Evolutionary conservation across 2,888 invertebrate species (phyloP).

Genomic region (Agelastica alni): DNA sequence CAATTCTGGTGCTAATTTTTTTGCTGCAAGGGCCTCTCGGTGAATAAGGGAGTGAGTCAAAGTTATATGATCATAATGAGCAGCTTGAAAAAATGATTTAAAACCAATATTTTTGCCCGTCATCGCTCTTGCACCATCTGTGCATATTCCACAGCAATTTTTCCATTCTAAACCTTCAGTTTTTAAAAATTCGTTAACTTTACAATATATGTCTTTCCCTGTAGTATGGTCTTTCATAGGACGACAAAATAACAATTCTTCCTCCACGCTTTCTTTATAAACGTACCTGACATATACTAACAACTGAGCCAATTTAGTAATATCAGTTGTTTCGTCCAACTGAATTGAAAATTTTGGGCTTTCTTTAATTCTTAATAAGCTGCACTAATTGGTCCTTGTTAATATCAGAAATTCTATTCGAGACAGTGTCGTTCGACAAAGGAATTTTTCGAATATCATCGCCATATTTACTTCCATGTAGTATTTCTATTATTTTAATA

Average conservation of each 20-base stretch:
- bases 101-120: neutral
- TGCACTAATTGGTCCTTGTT: neutral
- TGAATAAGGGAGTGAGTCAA: neutral
- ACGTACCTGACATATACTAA: constrained; percentile 6
- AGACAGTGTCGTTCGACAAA: neutral
- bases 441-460: too few species aligned
- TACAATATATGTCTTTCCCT: neutral
- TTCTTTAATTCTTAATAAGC: neutral
- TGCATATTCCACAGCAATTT: neutral
- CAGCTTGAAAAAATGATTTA: neutral
- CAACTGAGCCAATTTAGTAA: neutral
- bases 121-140: neutral
- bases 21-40: neutral
- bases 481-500: too few species aligned
- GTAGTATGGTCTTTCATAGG: neutral
- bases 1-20: neutral
- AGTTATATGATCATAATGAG: neutral
- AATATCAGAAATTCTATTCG: neutral
- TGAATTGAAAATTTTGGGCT: neutral
- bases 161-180: neutral
- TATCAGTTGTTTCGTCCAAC: too few species aligned
- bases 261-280: neutral
- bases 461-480: too few species aligned
- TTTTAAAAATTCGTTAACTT: neutral
- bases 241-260: neutral